Evolutionary conservation across 2,113 vertebrate genomes (phyloP), one percentile per base, ranked within the genome.

Genomic region (Atlantisia rogersi): DNA sequence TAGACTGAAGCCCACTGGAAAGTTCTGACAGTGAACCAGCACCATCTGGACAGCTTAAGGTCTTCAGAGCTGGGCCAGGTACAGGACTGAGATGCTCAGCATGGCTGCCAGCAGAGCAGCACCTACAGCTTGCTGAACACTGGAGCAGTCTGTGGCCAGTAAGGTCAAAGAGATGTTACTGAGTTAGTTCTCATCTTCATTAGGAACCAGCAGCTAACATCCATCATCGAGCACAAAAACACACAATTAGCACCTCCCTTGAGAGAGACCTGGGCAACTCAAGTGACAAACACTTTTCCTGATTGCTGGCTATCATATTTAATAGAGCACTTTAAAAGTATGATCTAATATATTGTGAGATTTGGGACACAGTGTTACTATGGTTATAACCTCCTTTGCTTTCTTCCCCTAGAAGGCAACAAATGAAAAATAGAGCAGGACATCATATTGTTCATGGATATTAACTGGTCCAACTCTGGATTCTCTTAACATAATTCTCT

Each of bases 271-370:
- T 53, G 50, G n/a, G 52, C 56, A 88, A 92, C 31, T 50, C 44
- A 58, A 80, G 28, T 37, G 79, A 88, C 58, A 88, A 91, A 92
- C 13, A 17, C 53, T 79, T 76, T 18, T 42, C 31, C 31, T 67
- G 55, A 64, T 60, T 1, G 4, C 58, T 60, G 40, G 53, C 78
- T 62, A 67, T 53, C 15, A 11, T 35, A 80, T 69, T 90, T 67
- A 86, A 74, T 12, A 77, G 5, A 76, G 19, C 21, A 59, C 31
- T 88, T 86, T 75, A 88, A 64, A 93, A 92, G 60, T 46, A 90
- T 92, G 86, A 95, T 26, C 73, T 92, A 96, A 90, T 75, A 82
- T 32, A 94, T 11, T 82, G 37, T 56, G 56, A 87, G 82, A 85
- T 21, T 39, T 93, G 53, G 75, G 32, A 87, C 31, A 37, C 7